Evolutionary conservation across 2,113 vertebrate species (phyloP).

Genomic region (Scomber colias): DNA sequence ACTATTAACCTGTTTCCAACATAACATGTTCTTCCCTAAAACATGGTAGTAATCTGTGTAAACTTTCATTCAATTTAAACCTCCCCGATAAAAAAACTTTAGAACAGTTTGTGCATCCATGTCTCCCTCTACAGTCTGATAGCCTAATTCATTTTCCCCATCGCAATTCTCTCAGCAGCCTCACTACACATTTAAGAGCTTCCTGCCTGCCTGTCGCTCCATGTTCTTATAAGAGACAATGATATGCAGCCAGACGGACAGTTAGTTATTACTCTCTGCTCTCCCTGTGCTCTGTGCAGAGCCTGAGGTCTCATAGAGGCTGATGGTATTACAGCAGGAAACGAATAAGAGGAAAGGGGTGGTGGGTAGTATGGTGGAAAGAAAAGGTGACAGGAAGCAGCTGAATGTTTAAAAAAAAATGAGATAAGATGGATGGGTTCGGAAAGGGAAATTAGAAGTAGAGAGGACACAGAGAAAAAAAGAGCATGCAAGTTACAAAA

Average conservation of each 20-base stretch:
- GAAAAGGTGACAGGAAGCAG: neutral
- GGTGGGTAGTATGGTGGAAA: neutral
- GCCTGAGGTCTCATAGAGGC: constrained; percentile 39
- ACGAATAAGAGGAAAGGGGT: neutral
- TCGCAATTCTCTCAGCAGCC: constrained; percentile 16
- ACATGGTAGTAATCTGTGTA: neutral
- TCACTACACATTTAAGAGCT: constrained; percentile 27
- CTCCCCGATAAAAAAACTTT: constrained; percentile 2
- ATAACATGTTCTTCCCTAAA: neutral
- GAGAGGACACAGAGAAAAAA: neutral
- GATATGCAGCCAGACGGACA: constrained; percentile 46
- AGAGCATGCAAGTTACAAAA: constrained; percentile 9
- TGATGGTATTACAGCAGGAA: constrained; percentile 28
- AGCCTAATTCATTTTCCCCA: constrained; percentile 44
- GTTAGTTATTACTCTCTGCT: constrained; percentile 30
- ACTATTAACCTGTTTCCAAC: constrained; percentile 48
- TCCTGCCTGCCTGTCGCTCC: constrained; percentile 41
- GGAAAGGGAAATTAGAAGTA: neutral
- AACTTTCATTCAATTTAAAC: constrained; percentile 12
- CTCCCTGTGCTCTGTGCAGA: neutral
- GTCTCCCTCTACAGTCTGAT: constrained; percentile 15
- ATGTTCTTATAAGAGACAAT: constrained; percentile 56
- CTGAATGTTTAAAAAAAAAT: neutral
- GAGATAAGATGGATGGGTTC: neutral
- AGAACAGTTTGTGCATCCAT: neutral